Conservation (phyloP, 2,113 vertebrate genomes). For the Amblyornis subalaris region DNA sequence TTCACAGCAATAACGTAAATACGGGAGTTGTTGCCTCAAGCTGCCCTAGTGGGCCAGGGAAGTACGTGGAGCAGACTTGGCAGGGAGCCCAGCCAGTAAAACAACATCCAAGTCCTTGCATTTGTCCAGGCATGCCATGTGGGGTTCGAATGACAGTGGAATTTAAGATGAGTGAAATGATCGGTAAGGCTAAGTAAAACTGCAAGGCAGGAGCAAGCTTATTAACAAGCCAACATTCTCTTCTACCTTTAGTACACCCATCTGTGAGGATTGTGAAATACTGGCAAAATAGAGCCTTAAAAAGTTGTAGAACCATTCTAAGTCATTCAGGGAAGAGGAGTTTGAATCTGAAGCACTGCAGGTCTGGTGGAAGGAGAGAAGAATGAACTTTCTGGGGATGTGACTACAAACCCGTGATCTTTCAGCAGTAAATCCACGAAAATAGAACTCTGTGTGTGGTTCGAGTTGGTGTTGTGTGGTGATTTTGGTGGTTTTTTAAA, state of each 20-base stretch:
- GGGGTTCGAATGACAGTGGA: slow-evolving; percentile 85
- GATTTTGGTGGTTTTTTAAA: not conserved
- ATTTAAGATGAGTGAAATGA: slow-evolving; percentile 76
- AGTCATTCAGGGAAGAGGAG: not conserved
- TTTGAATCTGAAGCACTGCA: not conserved
- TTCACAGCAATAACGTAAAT: slow-evolving; percentile 66
- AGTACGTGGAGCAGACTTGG: slow-evolving; percentile 72
- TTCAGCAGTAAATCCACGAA: not conserved
- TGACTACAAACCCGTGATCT: not conserved
- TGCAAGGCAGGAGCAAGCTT: slow-evolving; percentile 19
- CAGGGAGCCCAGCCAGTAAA: slow-evolving; percentile 71
- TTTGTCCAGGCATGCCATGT: slow-evolving; percentile 83
- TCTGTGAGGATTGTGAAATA: not conserved
- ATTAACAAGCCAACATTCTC: not conserved
- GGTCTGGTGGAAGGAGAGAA: not conserved
- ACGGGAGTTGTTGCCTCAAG: slow-evolving; percentile 69
- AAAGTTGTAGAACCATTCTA: not conserved
- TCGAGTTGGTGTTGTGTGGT: not conserved
- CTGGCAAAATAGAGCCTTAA: not conserved
- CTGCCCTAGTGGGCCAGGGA: slow-evolving; percentile 74
- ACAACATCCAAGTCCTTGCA: slow-evolving; percentile 74
- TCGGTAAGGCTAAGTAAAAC: slow-evolving; percentile 49
- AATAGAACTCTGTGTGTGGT: not conserved
- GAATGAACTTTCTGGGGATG: not conserved
- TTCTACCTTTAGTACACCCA: not conserved